Conservation (phyloP, 92 coral and sea anemone genomes). For the Actinostola sp. region DNA sequence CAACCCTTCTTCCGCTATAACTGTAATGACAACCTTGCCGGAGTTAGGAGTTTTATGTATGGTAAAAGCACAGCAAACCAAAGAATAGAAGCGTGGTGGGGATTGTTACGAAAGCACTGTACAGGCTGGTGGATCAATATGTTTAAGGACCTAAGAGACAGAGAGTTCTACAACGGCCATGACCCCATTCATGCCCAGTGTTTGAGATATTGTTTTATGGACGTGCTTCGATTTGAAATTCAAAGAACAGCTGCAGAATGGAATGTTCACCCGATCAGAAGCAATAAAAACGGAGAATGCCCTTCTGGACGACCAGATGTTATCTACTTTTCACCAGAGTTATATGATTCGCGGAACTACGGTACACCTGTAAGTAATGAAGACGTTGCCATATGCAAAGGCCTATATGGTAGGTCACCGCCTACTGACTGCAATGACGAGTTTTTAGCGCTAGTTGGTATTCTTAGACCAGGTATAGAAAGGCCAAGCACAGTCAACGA, state of each 20-base stretch:
- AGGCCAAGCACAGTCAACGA: slow-evolving; percentile 47
- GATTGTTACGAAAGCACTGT: slow-evolving; percentile 33
- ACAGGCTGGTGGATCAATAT: slow-evolving; percentile 63
- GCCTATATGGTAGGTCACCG: background rate
- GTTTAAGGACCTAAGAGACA: slow-evolving; percentile 55
- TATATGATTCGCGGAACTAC: slow-evolving; percentile 12
- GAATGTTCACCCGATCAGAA: slow-evolving; percentile 20
- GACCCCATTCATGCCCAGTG: slow-evolving; percentile 43
- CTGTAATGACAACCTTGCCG: slow-evolving; percentile 36
- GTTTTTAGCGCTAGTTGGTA: background rate
- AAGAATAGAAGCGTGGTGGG: slow-evolving; percentile 61
- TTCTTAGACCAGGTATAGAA: background rate
- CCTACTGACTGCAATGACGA: slow-evolving; percentile 14
- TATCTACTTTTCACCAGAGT: slow-evolving; percentile 23
- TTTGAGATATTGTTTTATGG: slow-evolving; percentile 48
- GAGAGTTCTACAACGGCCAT: slow-evolving; percentile 43
- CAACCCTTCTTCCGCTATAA: slow-evolving; percentile 34
- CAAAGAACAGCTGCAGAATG: slow-evolving; percentile 4
- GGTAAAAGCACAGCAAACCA: slow-evolving; percentile 49
- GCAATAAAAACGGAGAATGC: slow-evolving; percentile 20
- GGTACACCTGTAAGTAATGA: slow-evolving; percentile 1
- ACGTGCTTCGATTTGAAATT: slow-evolving; percentile 12
- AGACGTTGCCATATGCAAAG: slow-evolving; percentile 14
- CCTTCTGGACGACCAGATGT: slow-evolving; percentile 28
- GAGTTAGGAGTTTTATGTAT: slow-evolving; percentile 52